These are phyloP conservation scores for Neoaliturus tenellus DNA, from an alignment of 2,888 invertebrate species.

Conservation along the genomic window DNA sequence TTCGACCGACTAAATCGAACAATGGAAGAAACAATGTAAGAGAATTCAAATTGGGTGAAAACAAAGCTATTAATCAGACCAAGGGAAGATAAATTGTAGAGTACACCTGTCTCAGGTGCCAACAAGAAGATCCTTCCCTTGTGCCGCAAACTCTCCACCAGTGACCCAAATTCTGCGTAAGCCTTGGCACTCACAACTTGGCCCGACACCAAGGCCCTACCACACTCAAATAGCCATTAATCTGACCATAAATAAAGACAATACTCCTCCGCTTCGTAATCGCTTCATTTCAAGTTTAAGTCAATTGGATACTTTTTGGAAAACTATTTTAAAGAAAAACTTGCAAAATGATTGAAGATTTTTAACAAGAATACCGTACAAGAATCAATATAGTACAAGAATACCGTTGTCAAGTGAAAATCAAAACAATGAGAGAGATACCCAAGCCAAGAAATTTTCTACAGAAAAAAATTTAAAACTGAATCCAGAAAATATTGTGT, in stretches of 20 bases:
- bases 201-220: neutral
- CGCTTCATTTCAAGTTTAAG: no score
- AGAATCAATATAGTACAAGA: no score
- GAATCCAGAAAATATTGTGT: no score
- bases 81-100: neutral
- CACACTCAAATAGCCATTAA: neutral
- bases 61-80: neutral
- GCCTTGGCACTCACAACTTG: conserved; percentile 10
- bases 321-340: no score
- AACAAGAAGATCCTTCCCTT: neutral
- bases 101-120: neutral
- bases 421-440: no score
- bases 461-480: no score
- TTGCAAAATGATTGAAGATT: no score
- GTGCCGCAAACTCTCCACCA: conserved; percentile 3
- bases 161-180: conserved; percentile 43
- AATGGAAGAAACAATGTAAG: neutral
- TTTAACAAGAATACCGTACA: no score
- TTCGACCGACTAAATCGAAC: neutral
- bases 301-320: no score
- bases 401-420: no score
- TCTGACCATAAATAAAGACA: neutral
- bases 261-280: no score
- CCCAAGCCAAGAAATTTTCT: no score
- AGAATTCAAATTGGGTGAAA: neutral